These are phyloP conservation scores for Cavia porcellus DNA, from an alignment of 2,113 vertebrate genomes.

Conservation along the genomic window DNA sequence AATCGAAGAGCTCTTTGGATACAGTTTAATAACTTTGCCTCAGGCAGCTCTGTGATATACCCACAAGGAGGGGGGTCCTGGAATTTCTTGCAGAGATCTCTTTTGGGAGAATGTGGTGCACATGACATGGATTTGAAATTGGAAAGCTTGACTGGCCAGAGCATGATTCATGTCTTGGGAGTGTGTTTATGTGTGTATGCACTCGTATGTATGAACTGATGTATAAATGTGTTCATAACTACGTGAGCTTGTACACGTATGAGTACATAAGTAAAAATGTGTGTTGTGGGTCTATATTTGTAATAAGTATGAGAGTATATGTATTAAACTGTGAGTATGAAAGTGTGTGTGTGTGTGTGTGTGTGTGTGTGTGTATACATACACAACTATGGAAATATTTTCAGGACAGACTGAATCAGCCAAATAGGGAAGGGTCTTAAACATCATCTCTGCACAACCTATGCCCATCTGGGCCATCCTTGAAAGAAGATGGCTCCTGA, in stretches of 20 bases:
- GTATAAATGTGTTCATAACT: not conserved
- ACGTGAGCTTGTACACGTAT: not conserved
- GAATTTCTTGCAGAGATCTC: constrained; percentile 75
- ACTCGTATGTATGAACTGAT: not conserved
- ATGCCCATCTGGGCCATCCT: not conserved
- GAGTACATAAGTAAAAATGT: not conserved
- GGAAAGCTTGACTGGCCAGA: constrained; percentile 33
- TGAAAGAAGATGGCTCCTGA: constrained; percentile 21
- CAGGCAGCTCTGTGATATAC: not conserved
- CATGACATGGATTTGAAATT: constrained; percentile 79
- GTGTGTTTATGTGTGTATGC: not conserved
- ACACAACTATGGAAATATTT: not conserved
- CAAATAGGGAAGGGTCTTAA: not conserved
- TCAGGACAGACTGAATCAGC: not conserved
- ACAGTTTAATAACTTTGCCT: constrained; percentile 67
- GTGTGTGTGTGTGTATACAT: not conserved
- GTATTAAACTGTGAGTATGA: not conserved
- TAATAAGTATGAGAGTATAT: not conserved
- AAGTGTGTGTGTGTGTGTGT: too few species aligned
- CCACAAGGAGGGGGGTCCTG: not conserved
- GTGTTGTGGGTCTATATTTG: too few species aligned
- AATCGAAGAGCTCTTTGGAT: constrained; percentile 64
- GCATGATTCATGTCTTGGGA: not conserved
- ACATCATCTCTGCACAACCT: not conserved
- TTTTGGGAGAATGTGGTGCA: constrained; percentile 78